Base-by-base conservation (phyloP, 2,113 vertebrate genomes). In the Chaetodon auriga region DNA sequence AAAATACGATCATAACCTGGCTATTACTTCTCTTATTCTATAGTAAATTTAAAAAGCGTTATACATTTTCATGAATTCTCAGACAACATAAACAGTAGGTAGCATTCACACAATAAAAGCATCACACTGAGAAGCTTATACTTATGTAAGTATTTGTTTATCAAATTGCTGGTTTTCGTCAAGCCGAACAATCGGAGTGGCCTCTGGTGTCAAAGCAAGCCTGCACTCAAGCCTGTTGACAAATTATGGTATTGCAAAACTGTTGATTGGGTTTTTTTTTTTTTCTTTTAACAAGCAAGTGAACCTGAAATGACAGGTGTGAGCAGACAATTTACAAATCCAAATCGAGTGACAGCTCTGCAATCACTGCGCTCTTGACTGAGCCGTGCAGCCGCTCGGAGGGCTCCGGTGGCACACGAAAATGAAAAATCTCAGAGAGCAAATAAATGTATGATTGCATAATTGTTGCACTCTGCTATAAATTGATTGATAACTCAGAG, bases 271-370 rank as follows among this genome's bases (percentile, higher is more conserved):
- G 46, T 61, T 87, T 80, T 81, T 73, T 60, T 81, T 70, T 54
- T 45, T 45, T 45, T 45, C 14, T n/a, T n/a, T 48, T 48, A 88
- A 87, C 76, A 62, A 86, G 53, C 58, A 70, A 54, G 76, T 77
- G 87, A 92, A 90, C 70, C 85, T 73, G 88, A 91, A 89, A 92
- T 83, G 88, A 88, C 81, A 87, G 91, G 85, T 90, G 87, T 51
- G 58, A 69, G 74, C 48, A 83, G 81, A 89, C 86, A 80, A 84
- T 91, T 91, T 90, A 80, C 81, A 58, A 86, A 91, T 88, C 82
- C 64, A 88, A 92, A 84, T 85, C 71, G 68, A 77, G 83, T 75
- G 89, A 92, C 90, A 90, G 91, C 89, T 82, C 84, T 83, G 82
- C 88, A 92, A 89, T 92, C 89, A 91, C 77, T 57, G 38, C 6